Evolutionary conservation across 2,888 invertebrate genomes (phyloP).

Genomic region (Drosophila formosana): DNA sequence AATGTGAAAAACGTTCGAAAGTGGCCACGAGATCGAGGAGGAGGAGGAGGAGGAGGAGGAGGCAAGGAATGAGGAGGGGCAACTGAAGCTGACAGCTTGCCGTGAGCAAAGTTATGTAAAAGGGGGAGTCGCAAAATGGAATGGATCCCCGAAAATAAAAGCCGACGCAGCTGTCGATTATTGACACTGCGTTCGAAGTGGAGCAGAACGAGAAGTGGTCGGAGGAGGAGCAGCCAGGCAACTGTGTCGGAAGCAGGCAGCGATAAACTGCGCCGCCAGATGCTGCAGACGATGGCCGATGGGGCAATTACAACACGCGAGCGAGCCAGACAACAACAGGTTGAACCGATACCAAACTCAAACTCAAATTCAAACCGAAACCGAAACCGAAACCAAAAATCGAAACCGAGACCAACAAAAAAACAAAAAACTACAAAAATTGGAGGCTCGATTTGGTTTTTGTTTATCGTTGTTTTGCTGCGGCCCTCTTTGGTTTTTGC

Average conservation of each 20-base stretch:
- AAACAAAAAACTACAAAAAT: slow-evolving; percentile 3
- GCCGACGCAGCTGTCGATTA: slow-evolving; percentile 77
- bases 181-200: slow-evolving; percentile 74
- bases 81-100: slow-evolving; percentile 15
- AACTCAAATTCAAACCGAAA: slow-evolving; percentile 38
- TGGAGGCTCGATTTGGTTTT: slow-evolving; percentile 33
- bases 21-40: background rate
- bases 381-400: slow-evolving; percentile 40
- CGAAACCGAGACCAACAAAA: slow-evolving; percentile 32
- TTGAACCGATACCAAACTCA: slow-evolving; percentile 36
- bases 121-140: slow-evolving; percentile 47
- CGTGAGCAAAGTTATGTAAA: slow-evolving; percentile 66
- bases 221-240: slow-evolving; percentile 18
- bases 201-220: slow-evolving; percentile 1
- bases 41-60: background rate
- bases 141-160: slow-evolving; percentile 54
- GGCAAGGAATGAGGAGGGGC: background rate
- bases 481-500: slow-evolving; percentile 34
- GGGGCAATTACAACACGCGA: slow-evolving; percentile 80
- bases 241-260: slow-evolving; percentile 29
- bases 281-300: slow-evolving; percentile 73
- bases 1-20: slow-evolving; percentile 58
- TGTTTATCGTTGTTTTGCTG: slow-evolving; percentile 22
- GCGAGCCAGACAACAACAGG: slow-evolving; percentile 61
- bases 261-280: slow-evolving; percentile 74